Evolutionary conservation across 2,113 vertebrate genomes (phyloP), one percentile per base, ranked within the genome.

Genomic region (Austrofundulus limnaeus): DNA sequence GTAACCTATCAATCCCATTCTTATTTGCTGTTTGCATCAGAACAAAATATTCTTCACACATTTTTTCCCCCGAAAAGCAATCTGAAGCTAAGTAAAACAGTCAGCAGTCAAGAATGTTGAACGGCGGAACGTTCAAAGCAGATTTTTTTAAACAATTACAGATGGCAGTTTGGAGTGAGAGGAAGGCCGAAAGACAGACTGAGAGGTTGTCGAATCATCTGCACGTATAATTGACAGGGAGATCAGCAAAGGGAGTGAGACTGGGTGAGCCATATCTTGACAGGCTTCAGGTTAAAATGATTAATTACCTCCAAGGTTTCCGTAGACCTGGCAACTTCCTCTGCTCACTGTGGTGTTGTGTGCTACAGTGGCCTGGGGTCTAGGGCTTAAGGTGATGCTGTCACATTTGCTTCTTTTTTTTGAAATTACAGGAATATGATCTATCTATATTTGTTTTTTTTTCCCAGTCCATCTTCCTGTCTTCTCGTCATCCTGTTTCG

Each of bases 91-190:
- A 50, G 68, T 34, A 38, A 72, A 73, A 78, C 61, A 72, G 53
- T n/a, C 73, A 81, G 83, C 80, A 90, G 83, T 90, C 87, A 90
- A 91, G 91, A 93, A 85, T 89, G 85, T 85, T 88, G 76, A 82
- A 78, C 21, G 16, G 48, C 43, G 23, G 28, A 58, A 34, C 78
- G 88, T 88, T 82, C 60, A 85, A 81, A 88, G 85, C 80, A 88
- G 85, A 86, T 85, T 28, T 87, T n/a, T 94, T 97, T 95, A 96
- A 97, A 93, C 92, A 94, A 91, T 93, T 94, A 89, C 94, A 96
- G 94, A 97, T 95, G 94, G 94, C 67, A 87, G 72, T 82, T 77
- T 82, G 67, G 84, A 84, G 70, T 90, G 69, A 80, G 54, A 47
- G 59, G 88, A 87, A 48, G 79, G 68, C 72, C 25, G 24, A 76